Evolutionary conservation across 1,140 invertebrate genomes (phyloP).

Genomic region (Drosophila serrata): DNA sequence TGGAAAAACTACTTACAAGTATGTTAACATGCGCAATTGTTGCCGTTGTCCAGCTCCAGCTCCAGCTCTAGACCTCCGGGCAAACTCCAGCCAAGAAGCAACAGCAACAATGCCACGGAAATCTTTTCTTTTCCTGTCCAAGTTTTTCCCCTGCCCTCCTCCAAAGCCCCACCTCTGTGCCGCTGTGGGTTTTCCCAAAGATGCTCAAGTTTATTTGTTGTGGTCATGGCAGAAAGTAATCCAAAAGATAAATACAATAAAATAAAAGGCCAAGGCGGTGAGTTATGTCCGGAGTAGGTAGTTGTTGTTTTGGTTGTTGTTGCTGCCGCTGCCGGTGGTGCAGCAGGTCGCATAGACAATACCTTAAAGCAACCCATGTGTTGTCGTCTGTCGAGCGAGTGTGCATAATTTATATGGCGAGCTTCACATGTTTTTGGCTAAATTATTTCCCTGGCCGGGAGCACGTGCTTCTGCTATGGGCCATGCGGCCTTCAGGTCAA

Average conservation of each 20-base stretch:
- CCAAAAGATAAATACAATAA: constrained; percentile 84
- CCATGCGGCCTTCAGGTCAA: constrained; percentile 70
- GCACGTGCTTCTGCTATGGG: constrained; percentile 59
- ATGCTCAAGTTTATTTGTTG: constrained; percentile 83
- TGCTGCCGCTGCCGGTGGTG: constrained; percentile 35
- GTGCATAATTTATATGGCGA: constrained; percentile 79
- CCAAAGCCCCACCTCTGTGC: constrained; percentile 13
- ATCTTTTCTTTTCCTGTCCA: constrained; percentile 66
- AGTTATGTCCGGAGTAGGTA: constrained; percentile 63
- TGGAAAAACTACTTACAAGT: constrained; percentile 85
- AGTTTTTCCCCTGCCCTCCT: constrained; percentile 17
- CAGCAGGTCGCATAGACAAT: constrained; percentile 75
- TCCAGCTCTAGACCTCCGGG: constrained; percentile 56
- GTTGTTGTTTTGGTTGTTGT: constrained; percentile 10
- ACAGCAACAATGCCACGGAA: constrained; percentile 61
- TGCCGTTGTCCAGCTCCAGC: constrained; percentile 36
- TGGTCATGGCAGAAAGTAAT: constrained; percentile 83
- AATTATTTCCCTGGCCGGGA: constrained; percentile 72
- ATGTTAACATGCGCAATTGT: constrained; percentile 84
- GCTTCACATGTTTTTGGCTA: constrained; percentile 82
- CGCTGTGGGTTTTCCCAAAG: constrained; percentile 59
- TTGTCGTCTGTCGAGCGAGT: constrained; percentile 52
- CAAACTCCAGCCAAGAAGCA: constrained; percentile 40
- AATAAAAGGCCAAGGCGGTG: constrained; percentile 81
- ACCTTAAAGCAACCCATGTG: constrained; percentile 65